Evolutionary conservation across 2,888 invertebrate genomes (phyloP).

Genomic region (Malacosoma neustria): DNA sequence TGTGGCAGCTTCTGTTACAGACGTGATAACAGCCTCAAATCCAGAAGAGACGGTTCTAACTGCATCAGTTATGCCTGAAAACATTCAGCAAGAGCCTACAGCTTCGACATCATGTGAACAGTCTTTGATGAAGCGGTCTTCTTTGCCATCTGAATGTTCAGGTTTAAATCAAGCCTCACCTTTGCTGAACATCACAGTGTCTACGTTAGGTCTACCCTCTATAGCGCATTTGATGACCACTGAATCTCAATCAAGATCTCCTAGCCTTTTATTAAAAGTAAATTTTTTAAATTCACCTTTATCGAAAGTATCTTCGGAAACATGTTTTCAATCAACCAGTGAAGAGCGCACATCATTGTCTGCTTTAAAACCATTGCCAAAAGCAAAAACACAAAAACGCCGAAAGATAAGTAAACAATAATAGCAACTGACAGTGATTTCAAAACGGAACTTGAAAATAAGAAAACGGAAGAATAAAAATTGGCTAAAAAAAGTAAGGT

Average conservation of each 20-base stretch:
- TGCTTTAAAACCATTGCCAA: conserved; percentile 10
- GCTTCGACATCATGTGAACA: no score
- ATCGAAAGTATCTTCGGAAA: conserved; percentile 5
- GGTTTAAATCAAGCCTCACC: background rate
- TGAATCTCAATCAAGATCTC: no score
- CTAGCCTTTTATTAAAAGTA: background rate
- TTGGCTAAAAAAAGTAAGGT: conserved; percentile 5
- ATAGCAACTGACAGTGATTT: conserved; percentile 11
- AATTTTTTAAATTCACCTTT: background rate
- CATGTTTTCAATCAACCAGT: conserved; percentile 4
- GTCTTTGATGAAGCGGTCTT: no score
- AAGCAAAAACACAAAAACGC: conserved; percentile 10
- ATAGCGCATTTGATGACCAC: conserved; percentile 1
- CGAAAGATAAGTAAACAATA: conserved; percentile 9
- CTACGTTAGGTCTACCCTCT: conserved; percentile 1
- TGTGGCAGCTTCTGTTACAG: no score
- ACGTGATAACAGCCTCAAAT: no score
- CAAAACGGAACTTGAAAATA: conserved; percentile 9
- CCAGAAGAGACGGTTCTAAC: no score
- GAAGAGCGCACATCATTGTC: conserved; percentile 8
- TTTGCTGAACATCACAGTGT: background rate
- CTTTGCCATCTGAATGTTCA: background rate
- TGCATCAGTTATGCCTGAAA: no score
- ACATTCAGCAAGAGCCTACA: no score
- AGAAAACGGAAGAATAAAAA: conserved; percentile 8